Evolutionary conservation across 1,140 invertebrate species (phyloP).

Genomic region (Eupristina koningsbergeri): DNA sequence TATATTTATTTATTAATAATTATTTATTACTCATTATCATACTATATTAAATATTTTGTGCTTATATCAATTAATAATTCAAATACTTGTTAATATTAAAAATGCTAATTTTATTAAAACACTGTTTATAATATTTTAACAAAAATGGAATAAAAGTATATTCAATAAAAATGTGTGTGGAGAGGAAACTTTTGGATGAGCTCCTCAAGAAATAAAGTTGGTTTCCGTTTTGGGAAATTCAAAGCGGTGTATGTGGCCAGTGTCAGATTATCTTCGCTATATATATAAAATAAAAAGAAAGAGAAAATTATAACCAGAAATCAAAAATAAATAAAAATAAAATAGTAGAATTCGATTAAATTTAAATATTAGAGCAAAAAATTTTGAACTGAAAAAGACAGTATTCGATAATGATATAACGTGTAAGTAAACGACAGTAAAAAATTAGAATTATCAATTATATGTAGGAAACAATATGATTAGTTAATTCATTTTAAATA

Average conservation of each 20-base stretch:
- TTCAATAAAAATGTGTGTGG: neutral
- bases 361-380: neutral
- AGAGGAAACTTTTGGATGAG: constrained; percentile 7
- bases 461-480: neutral
- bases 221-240: constrained; percentile 44
- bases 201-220: constrained; percentile 41
- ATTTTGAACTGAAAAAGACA: neutral
- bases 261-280: constrained; percentile 49
- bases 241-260: constrained; percentile 28
- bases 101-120: neutral
- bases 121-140: too few relatives aligned
- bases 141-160: constrained; percentile 44
- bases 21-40: neutral
- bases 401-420: too few relatives aligned
- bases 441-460: too few relatives aligned
- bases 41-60: neutral
- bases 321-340: neutral
- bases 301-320: constrained; percentile 15
- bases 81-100: neutral
- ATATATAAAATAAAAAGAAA: neutral
- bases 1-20: too few relatives aligned
- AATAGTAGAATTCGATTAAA: neutral
- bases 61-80: too few relatives aligned
- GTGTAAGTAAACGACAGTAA: too few relatives aligned
- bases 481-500: neutral